These are phyloP conservation scores for Hemitrygon akajei DNA, from an alignment of 2,797 vertebrate genomes.

Conservation along the genomic window DNA sequence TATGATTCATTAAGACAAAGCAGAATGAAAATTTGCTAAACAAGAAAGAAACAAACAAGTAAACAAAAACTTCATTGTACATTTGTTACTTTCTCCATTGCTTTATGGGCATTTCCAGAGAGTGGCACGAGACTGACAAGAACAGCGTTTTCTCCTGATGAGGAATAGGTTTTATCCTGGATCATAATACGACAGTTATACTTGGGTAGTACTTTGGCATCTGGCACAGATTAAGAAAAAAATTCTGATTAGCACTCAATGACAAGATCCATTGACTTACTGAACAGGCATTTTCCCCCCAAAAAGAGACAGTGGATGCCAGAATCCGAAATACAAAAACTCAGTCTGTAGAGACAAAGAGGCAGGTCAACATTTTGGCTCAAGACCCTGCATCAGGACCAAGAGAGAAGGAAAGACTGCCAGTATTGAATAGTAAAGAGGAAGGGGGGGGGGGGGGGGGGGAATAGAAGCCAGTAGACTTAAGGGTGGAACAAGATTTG, in stretches of 20 bases:
- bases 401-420: no score
- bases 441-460: no score
- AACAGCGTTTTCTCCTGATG: neutral
- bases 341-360: no score
- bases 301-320: no score
- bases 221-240: neutral
- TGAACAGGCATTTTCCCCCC: neutral
- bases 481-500: no score
- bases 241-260: no score
- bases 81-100: neutral
- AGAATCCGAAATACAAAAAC: no score
- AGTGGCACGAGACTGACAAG: neutral
- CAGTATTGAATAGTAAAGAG: no score
- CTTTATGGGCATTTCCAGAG: neutral
- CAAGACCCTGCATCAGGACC: no score
- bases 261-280: neutral
- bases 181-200: slow-evolving; percentile 12
- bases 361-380: no score
- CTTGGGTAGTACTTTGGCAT: slow-evolving; percentile 10
- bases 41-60: neutral
- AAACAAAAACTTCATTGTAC: neutral
- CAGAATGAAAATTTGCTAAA: neutral
- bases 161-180: slow-evolving; percentile 12
- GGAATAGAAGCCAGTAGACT: no score
- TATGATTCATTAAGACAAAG: neutral